A percentile compares a stretch with the other conserved stretches of the same genome.
Evolutionary conservation across 2,888 invertebrate species (phyloP).

Genomic region (Chaetoderma sp.): DNA sequence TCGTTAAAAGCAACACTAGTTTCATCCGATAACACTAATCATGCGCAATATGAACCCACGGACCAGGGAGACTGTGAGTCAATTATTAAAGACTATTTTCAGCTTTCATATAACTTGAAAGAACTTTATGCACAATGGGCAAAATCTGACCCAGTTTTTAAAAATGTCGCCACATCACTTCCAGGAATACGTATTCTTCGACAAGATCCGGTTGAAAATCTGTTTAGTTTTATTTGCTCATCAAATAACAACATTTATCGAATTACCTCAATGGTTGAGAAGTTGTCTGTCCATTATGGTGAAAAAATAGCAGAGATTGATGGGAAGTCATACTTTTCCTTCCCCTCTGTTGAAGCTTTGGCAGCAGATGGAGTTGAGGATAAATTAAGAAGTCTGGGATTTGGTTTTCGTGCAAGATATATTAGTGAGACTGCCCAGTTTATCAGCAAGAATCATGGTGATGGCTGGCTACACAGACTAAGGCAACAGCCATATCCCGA

Average conservation of each 20-base stretch:
- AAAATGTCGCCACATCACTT: constrained; percentile 75
- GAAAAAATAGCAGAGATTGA: constrained; percentile 78
- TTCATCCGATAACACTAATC: too few species aligned
- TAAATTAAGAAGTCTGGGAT: constrained; percentile 75
- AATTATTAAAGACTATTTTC: constrained; percentile 77
- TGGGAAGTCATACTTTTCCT: constrained; percentile 78
- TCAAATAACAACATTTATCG: constrained; percentile 94
- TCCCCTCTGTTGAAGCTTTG: constrained; percentile 76
- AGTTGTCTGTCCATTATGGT: constrained; percentile 86
- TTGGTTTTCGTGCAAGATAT: constrained; percentile 75
- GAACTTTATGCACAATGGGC: constrained; percentile 83
- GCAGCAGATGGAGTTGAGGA: constrained; percentile 76
- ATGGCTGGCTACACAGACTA: constrained; percentile 80
- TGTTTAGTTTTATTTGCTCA: constrained; percentile 96
- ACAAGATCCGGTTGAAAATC: constrained; percentile 92
- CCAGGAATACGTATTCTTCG: constrained; percentile 88
- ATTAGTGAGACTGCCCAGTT: constrained; percentile 59
- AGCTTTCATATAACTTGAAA: constrained; percentile 79
- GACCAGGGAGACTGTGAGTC: too few species aligned
- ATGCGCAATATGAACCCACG: too few species aligned
- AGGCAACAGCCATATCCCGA: constrained; percentile 76
- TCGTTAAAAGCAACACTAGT: too few species aligned
- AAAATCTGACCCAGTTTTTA: constrained; percentile 80
- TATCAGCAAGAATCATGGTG: constrained; percentile 78
- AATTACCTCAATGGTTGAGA: constrained; percentile 91